Conservation (phyloP, 2,113 vertebrate genomes). For the Aegotheles bennettii region DNA sequence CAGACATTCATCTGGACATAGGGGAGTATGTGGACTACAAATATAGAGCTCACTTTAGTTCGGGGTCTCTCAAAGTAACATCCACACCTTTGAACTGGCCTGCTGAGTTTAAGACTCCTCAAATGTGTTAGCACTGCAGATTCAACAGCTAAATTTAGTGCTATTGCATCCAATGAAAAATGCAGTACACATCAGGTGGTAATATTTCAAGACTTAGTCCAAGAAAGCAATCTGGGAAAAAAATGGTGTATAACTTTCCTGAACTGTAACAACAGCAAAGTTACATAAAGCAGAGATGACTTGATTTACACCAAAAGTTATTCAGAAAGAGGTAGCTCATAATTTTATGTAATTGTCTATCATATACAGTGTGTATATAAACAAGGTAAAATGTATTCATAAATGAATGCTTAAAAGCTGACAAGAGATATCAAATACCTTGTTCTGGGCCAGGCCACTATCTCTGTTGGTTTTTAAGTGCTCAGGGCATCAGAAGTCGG, state of each 20-base stretch:
- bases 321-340: background rate
- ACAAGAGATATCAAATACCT: background rate
- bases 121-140: background rate
- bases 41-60: background rate
- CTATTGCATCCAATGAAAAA: background rate
- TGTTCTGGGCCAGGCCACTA: background rate
- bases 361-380: background rate
- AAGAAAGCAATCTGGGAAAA: background rate
- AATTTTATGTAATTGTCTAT: background rate
- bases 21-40: background rate
- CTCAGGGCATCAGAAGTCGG: background rate
- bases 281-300: background rate
- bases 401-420: background rate
- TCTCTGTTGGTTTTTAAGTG: background rate
- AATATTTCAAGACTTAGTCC: background rate
- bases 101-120: background rate
- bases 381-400: background rate
- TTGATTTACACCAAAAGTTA: background rate
- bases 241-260: background rate
- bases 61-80: background rate
- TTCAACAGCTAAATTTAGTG: background rate
- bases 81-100: background rate
- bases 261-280: background rate
- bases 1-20: background rate
- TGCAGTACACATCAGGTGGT: background rate